Evolutionary conservation across 2,797 vertebrate genomes (phyloP).

Genomic region (Chelonia mydas): DNA sequence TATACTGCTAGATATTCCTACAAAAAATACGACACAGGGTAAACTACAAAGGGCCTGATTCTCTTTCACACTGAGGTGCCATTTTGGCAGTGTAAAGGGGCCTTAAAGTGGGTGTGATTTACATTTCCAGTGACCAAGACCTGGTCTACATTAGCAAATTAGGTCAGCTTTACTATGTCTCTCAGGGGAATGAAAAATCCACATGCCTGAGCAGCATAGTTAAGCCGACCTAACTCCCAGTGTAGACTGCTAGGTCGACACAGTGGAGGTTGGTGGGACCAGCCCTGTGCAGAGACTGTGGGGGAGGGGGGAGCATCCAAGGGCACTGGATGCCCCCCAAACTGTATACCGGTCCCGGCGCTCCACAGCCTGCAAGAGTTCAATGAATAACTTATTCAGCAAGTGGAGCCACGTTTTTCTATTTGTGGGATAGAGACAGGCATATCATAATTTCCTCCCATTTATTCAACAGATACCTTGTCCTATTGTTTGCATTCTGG

Average conservation of each 20-base stretch:
- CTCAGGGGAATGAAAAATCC: not conserved
- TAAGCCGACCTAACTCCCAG: not conserved
- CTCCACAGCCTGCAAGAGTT: too few relatives aligned
- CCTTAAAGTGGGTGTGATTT: not conserved
- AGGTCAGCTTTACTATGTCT: not conserved
- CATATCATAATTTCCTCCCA: too few relatives aligned
- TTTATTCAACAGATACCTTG: too few relatives aligned
- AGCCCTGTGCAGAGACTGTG: too few relatives aligned
- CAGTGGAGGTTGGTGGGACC: too few relatives aligned
- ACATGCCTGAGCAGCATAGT: not conserved
- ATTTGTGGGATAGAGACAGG: too few relatives aligned
- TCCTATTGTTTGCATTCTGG: too few relatives aligned
- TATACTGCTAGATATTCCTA: not conserved
- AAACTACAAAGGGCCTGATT: conserved; percentile 38
- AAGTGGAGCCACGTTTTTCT: too few relatives aligned
- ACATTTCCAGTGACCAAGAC: conserved; percentile 1
- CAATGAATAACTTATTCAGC: too few relatives aligned
- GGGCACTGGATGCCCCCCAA: too few relatives aligned
- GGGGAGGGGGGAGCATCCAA: too few relatives aligned
- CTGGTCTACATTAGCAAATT: not conserved
- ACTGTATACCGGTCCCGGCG: too few relatives aligned
- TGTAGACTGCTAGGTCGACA: not conserved
- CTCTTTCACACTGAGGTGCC: conserved; percentile 8
- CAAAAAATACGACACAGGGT: conserved; percentile 5
- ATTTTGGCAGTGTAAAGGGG: not conserved